Conservation (phyloP, 1,140 invertebrate species). For the Penaeus chinensis region DNA sequence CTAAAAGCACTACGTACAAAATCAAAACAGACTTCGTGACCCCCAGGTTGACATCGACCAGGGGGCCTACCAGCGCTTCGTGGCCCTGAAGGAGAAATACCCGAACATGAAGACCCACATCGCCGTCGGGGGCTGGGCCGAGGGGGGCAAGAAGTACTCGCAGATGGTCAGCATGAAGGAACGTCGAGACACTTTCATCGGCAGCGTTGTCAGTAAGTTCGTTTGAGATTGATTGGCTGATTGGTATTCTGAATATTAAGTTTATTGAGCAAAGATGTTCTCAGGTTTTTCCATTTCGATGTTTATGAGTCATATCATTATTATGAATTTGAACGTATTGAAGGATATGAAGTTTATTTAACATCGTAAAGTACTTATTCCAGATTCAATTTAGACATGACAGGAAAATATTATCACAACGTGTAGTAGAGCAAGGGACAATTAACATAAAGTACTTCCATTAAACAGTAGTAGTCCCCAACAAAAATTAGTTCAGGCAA, state of each 20-base stretch:
- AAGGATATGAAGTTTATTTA: background rate
- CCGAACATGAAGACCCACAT: slow-evolving; percentile 79
- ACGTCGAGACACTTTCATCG: slow-evolving; percentile 61
- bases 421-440: too few relatives aligned
- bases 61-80: slow-evolving; percentile 83
- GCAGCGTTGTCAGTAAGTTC: slow-evolving; percentile 63
- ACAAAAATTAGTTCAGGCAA: too few relatives aligned
- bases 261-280: background rate
- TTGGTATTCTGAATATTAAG: background rate
- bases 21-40: background rate
- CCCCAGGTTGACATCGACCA: slow-evolving; percentile 64
- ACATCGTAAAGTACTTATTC: too few relatives aligned
- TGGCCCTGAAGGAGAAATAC: slow-evolving; percentile 77
- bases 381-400: background rate
- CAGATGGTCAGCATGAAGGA: slow-evolving; percentile 74
- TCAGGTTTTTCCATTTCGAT: too few relatives aligned
- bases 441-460: too few relatives aligned
- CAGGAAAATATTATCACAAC: background rate
- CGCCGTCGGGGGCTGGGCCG: slow-evolving; percentile 70
- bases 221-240: background rate
- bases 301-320: too few relatives aligned
- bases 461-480: too few relatives aligned
- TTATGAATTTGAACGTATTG: too few relatives aligned
- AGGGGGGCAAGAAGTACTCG: slow-evolving; percentile 68
- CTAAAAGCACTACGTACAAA: background rate